phyloP scores from a whole-genome alignment of 2,797 vertebrate genomes.

The Gobionotothen gibberifrons region DNA sequence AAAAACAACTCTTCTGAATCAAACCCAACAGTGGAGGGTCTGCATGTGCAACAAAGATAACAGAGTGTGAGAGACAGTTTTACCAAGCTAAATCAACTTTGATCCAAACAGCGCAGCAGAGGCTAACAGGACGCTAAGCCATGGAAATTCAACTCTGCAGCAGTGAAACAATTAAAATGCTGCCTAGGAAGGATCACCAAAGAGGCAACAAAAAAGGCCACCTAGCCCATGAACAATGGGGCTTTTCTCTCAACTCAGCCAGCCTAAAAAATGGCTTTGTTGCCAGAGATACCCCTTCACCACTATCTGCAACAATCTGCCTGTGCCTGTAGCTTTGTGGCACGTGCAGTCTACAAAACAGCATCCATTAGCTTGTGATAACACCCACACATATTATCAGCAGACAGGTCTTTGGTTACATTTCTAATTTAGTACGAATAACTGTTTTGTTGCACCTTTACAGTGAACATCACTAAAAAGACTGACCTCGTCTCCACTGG shows the following conservation, averaged over 20 bases:
- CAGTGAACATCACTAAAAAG: neutral
- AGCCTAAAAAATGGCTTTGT: slow-evolving; percentile 58
- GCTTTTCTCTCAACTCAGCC: slow-evolving; percentile 72
- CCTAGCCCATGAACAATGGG: slow-evolving; percentile 64
- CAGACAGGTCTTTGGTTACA: neutral
- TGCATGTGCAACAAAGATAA: slow-evolving; percentile 28
- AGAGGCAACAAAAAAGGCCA: slow-evolving; percentile 47
- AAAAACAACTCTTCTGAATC: slow-evolving; percentile 4
- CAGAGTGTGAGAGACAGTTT: slow-evolving; percentile 6
- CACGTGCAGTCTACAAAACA: slow-evolving; percentile 7
- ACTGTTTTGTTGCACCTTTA: neutral
- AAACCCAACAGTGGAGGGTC: slow-evolving; percentile 8
- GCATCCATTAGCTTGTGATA: neutral
- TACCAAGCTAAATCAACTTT: neutral
- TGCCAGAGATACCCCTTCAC: slow-evolving; percentile 30
- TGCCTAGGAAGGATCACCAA: slow-evolving; percentile 55
- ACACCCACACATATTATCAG: slow-evolving; percentile 27
- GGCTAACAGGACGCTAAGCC: slow-evolving; percentile 31
- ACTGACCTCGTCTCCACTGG: slow-evolving; percentile 91
- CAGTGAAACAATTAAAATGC: slow-evolving; percentile 72
- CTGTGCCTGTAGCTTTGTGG: slow-evolving; percentile 41
- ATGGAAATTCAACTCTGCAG: slow-evolving; percentile 42
- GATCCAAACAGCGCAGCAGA: neutral
- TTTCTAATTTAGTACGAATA: neutral
- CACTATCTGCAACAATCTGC: slow-evolving; percentile 53